These are phyloP conservation scores for Amitus sp. DNA, from an alignment of 2,888 invertebrate genomes.

Conservation along the genomic window DNA sequence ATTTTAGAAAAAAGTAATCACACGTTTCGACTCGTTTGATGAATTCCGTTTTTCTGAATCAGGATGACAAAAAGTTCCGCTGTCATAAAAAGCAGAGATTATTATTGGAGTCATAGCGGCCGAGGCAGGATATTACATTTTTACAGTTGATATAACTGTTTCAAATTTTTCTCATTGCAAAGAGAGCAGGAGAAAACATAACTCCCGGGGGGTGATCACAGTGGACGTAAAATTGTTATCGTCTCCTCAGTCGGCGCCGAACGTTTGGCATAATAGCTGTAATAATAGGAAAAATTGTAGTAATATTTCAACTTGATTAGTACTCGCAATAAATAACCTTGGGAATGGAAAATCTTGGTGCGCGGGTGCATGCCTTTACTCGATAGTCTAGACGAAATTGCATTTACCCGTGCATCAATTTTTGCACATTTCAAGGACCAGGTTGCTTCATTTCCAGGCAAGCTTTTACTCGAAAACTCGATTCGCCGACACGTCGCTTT, in stretches of 20 bases:
- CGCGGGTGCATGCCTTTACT: too few relatives aligned
- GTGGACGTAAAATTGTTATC: constrained; percentile 31
- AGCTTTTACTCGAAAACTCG: neutral
- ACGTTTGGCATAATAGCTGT: constrained; percentile 22
- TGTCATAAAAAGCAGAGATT: too few relatives aligned
- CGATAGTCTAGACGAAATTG: constrained; percentile 2
- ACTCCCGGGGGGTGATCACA: constrained; percentile 9
- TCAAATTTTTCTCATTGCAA: neutral
- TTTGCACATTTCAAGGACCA: neutral
- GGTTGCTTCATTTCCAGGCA: too few relatives aligned
- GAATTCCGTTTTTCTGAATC: too few relatives aligned
- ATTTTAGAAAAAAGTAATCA: too few relatives aligned
- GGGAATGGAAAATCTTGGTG: too few relatives aligned
- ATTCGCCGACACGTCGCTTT: constrained; percentile 21
- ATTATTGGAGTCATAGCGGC: too few relatives aligned
- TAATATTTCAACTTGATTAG: constrained; percentile 24
- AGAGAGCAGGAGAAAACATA: constrained; percentile 3
- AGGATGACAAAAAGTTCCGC: too few relatives aligned
- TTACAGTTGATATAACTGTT: too few relatives aligned
- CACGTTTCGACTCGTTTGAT: too few relatives aligned
- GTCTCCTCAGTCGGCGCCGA: constrained; percentile 24
- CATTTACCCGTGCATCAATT: neutral
- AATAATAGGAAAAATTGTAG: constrained; percentile 14
- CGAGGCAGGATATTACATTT: too few relatives aligned
- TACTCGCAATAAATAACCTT: constrained; percentile 7